Conservation (phyloP, 2,797 vertebrate species). For the Crenichthys baileyi region DNA sequence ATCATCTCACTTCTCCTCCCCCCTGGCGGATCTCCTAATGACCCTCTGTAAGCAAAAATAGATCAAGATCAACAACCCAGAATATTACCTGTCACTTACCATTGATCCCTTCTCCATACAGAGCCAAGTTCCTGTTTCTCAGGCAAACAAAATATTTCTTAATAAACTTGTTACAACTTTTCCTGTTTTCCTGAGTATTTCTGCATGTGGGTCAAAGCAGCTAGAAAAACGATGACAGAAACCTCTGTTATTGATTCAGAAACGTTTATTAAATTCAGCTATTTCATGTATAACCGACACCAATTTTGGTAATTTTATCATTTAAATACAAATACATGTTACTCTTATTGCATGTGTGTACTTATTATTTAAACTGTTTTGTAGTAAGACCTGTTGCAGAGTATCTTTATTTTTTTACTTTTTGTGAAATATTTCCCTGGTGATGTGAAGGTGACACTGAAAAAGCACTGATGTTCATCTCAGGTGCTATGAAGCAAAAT, state of each 20-base stretch:
- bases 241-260: neutral
- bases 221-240: too few relatives aligned
- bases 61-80: too few relatives aligned
- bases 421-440: neutral
- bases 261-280: neutral
- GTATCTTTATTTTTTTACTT: neutral
- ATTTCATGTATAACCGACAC: neutral
- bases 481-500: neutral
- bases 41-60: too few relatives aligned
- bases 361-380: constrained; percentile 7
- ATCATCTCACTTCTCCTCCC: too few relatives aligned
- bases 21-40: too few relatives aligned
- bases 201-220: too few relatives aligned
- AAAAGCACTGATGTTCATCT: constrained; percentile 3
- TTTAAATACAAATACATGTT: neutral
- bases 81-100: too few relatives aligned
- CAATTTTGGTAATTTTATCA: neutral
- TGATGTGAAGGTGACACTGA: neutral
- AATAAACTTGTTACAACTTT: too few relatives aligned
- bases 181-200: too few relatives aligned
- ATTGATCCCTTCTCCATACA: too few relatives aligned
- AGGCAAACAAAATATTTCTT: too few relatives aligned
- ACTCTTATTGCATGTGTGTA: neutral
- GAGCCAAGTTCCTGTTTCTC: too few relatives aligned
- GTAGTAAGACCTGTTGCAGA: neutral